phyloP scores from a whole-genome alignment of 1,140 invertebrate species.

The Drosophila kepulauana region DNA sequence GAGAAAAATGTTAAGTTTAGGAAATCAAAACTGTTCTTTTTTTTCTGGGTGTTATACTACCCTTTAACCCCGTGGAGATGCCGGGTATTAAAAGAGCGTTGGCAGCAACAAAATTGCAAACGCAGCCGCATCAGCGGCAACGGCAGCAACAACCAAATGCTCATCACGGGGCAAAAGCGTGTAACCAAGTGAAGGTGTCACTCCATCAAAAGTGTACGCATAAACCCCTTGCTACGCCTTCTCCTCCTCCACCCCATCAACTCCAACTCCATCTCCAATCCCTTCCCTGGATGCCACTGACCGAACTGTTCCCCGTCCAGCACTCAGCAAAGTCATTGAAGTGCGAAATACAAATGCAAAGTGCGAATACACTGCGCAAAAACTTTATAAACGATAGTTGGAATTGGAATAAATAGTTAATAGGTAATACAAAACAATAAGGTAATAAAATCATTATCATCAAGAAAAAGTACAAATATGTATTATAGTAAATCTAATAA shows the following conservation, averaged over 20 bases:
- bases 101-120: slow-evolving; percentile 32
- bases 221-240: background rate
- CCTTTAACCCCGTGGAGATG: too few species aligned
- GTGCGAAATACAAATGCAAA: slow-evolving; percentile 55
- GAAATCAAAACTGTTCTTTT: too few species aligned
- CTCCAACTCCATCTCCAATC: background rate
- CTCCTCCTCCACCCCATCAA: background rate
- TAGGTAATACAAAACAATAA: background rate
- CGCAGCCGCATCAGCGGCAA: slow-evolving; percentile 26
- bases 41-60: too few species aligned
- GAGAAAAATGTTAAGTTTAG: too few species aligned
- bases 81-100: background rate
- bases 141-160: slow-evolving; percentile 13
- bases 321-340: slow-evolving; percentile 38
- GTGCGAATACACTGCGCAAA: slow-evolving; percentile 40
- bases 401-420: slow-evolving; percentile 3
- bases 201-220: slow-evolving; percentile 30
- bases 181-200: slow-evolving; percentile 52
- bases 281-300: background rate
- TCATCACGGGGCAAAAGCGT: slow-evolving; percentile 35
- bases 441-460: too few species aligned
- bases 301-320: background rate
- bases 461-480: too few species aligned
- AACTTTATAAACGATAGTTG: background rate
- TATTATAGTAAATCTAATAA: too few species aligned